Conservation (phyloP, 2,888 invertebrate genomes). For the Mythimna ferrago region DNA sequence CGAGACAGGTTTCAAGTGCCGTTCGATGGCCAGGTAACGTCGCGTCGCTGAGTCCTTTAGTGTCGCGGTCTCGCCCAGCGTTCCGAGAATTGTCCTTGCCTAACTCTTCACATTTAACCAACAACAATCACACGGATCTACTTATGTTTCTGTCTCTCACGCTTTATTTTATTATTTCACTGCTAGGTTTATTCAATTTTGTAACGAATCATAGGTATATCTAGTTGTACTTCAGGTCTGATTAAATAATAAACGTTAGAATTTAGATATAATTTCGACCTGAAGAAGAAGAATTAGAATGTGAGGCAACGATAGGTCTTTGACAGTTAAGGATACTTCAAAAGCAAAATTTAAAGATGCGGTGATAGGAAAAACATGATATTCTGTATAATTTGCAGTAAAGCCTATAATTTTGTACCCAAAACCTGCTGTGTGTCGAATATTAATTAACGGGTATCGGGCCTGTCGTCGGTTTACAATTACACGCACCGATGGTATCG, state of each 20-base stretch:
- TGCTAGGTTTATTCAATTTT: conserved; percentile 37
- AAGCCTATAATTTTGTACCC: conserved; percentile 70
- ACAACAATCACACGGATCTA: conserved; percentile 73
- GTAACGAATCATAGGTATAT: conserved; percentile 1
- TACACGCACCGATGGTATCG: conserved; percentile 81
- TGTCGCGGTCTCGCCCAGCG: conserved; percentile 80
- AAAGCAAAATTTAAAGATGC: conserved; percentile 15
- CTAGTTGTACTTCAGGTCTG: neutral
- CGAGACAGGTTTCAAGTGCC: conserved; percentile 90
- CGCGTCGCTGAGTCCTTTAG: conserved; percentile 80
- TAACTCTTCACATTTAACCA: conserved; percentile 76
- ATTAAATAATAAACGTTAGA: neutral
- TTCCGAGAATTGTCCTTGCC: conserved; percentile 88
- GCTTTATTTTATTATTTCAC: conserved; percentile 54
- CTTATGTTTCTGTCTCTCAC: conserved; percentile 60
- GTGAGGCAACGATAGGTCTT: neutral
- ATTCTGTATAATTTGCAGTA: conserved; percentile 65
- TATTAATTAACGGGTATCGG: conserved; percentile 75
- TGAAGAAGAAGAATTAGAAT: conserved; percentile 9
- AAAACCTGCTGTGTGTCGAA: conserved; percentile 70
- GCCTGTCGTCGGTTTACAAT: conserved; percentile 74
- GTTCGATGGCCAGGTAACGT: conserved; percentile 85
- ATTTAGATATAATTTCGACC: neutral
- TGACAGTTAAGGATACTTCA: neutral
- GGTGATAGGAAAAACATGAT: conserved; percentile 18